Conservation (phyloP, 2,888 invertebrate genomes). For the Scaptomyza parva region DNA sequence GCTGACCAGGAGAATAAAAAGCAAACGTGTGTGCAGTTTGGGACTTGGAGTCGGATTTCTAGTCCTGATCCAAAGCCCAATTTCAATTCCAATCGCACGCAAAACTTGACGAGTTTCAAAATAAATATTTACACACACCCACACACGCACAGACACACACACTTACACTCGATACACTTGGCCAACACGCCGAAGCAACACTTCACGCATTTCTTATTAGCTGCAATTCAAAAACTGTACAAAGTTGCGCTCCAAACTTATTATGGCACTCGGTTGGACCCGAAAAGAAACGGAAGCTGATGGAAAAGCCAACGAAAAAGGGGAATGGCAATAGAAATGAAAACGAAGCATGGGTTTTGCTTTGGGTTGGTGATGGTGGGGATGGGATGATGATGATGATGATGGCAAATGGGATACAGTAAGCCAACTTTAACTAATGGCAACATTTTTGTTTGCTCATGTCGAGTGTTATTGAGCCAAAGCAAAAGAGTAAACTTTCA, state of each 20-base stretch:
- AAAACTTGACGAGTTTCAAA: conserved; percentile 65
- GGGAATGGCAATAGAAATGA: neutral
- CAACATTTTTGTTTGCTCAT: conserved; percentile 65
- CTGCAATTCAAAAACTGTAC: conserved; percentile 57
- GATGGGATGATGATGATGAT: too few relatives aligned
- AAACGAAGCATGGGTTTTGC: neutral
- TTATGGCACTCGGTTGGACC: conserved; percentile 44
- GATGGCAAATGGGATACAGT: conserved; percentile 23
- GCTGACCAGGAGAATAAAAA: conserved; percentile 21
- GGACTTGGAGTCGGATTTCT: conserved; percentile 19
- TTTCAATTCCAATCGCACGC: conserved; percentile 63
- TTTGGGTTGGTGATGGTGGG: too few relatives aligned
- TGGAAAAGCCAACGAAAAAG: conserved; percentile 20
- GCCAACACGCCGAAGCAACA: conserved; percentile 54
- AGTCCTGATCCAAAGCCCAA: conserved; percentile 43
- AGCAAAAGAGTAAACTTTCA: conserved; percentile 66
- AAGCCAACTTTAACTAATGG: conserved; percentile 65
- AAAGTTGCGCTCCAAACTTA: conserved; percentile 64
- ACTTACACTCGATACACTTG: conserved; percentile 37
- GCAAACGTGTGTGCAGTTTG: conserved; percentile 24
- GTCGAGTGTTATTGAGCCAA: conserved; percentile 68
- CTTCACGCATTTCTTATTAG: conserved; percentile 77
- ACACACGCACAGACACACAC: conserved; percentile 11
- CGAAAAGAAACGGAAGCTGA: conserved; percentile 23
- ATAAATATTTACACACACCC: conserved; percentile 69